Conservation (phyloP, 2,113 vertebrate genomes). For the Nibea albiflora region DNA sequence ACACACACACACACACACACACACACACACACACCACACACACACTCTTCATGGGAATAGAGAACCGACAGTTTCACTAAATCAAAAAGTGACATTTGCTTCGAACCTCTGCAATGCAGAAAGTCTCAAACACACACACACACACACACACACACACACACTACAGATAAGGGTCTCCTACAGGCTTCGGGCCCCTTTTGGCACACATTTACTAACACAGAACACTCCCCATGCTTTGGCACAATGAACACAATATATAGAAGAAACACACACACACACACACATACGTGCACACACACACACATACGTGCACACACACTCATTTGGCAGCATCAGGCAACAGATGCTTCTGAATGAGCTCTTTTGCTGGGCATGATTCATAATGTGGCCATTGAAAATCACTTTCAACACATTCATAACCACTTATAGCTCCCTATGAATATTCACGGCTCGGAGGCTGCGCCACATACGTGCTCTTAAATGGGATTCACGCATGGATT, state of each 20-base stretch:
- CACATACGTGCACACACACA: constrained; percentile 43
- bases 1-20: constrained; percentile 27
- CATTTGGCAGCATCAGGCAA: constrained; percentile 74
- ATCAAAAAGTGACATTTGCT: constrained; percentile 70
- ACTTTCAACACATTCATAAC: constrained; percentile 74
- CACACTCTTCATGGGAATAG: constrained; percentile 48
- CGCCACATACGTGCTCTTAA: constrained; percentile 13
- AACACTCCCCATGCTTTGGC: constrained; percentile 57
- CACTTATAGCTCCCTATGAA: constrained; percentile 68
- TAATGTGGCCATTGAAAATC: constrained; percentile 76
- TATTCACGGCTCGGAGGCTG: constrained; percentile 60
- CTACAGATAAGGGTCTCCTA: constrained; percentile 49
- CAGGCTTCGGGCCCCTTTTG: constrained; percentile 61
- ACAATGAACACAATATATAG: constrained; percentile 73
- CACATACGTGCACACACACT: constrained; percentile 36
- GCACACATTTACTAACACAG: constrained; percentile 60
- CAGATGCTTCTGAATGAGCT: constrained; percentile 80
- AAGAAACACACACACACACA: constrained; percentile 58
- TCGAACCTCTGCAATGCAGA: constrained; percentile 53
- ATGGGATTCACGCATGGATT: constrained; percentile 31
- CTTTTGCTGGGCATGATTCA: constrained; percentile 67
- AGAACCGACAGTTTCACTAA: constrained; percentile 57
- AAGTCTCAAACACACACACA: constrained; percentile 10
- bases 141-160: neutral
- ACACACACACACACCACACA: constrained; percentile 37